Base-by-base conservation (phyloP, 92 coral and sea anemone species). In the Muricea muricata region DNA sequence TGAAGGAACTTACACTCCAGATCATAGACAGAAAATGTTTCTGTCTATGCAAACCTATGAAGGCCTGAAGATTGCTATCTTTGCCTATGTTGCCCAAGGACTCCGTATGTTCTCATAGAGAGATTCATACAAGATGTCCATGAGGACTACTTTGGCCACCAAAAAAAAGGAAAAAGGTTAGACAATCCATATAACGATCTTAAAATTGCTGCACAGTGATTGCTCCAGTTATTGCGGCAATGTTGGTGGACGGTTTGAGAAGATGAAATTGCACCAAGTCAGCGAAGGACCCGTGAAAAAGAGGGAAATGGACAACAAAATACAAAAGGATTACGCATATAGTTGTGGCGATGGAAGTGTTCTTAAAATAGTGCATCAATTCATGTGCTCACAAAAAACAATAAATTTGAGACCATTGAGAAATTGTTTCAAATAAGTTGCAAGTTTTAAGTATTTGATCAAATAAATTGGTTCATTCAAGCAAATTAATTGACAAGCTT, bases 181-280 rank as follows among this genome's bases (percentile, higher is more conserved):
- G 79, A 73, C 50, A 46, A 73, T 41, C 79, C 79, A 21, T 73
- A 73, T 42, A 73, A 73, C 28, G 79, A 39, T 11, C 50, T 73
- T 1, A 73, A 31, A 3, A 73, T 73, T 39, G 58, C 79, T 6
- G 17, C 60, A 0, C 79, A 39, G 25, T 24, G 79, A 37, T 37
- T 37, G 42, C 42, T 37, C 79, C 79, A 39, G 50, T 42, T 3
- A 42, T 73, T 20, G 50, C 4, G 79, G 79, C 18, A 40, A 73
- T 24, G 58, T 73, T 23, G 79, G 52, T 0, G 60, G 79, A 0
- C 31, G 79, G 31, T 42, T 42, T 41, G 57, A 39, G 15, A 42
- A 42, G 15, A 11, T 18, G 1, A 68, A 52, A 18, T 52, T 7
- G 60, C 26, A 52, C 60, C 15, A 52, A 25, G 60, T 52, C 24